Conservation (phyloP, 2,888 invertebrate genomes). For the Thysanoteuthis rhombus region DNA sequence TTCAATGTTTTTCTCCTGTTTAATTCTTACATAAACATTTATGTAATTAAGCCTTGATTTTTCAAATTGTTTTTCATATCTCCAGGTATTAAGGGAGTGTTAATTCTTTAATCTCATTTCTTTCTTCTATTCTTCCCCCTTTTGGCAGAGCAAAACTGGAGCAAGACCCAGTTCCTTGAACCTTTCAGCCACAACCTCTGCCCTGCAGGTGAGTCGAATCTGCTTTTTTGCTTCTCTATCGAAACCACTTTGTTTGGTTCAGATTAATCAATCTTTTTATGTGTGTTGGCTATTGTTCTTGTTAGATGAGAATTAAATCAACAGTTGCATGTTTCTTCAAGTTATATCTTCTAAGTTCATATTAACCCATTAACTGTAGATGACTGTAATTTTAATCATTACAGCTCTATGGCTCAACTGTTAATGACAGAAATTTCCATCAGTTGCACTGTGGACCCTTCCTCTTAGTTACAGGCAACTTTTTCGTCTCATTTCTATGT, state of each 20-base stretch:
- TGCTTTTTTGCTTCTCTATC: background rate
- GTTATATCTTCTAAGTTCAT: background rate
- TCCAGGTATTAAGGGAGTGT: background rate
- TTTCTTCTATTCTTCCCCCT: slow-evolving; percentile 32
- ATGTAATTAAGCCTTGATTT: background rate
- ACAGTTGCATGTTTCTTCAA: background rate
- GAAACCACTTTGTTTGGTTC: background rate
- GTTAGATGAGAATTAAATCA: background rate
- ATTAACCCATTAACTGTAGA: too few relatives aligned
- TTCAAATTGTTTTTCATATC: background rate
- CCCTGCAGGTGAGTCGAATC: slow-evolving; percentile 60
- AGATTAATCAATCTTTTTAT: background rate
- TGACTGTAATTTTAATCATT: too few relatives aligned
- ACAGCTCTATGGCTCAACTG: too few relatives aligned
- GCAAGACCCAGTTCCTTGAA: slow-evolving; percentile 59
- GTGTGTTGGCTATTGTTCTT: background rate
- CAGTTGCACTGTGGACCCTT: too few relatives aligned
- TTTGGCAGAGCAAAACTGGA: slow-evolving; percentile 51
- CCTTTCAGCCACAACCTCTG: slow-evolving; percentile 60
- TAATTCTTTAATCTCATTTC: slow-evolving; percentile 27
- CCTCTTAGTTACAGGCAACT: too few relatives aligned
- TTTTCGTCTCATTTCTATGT: too few relatives aligned
- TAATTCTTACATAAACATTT: background rate
- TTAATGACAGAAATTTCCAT: too few relatives aligned
- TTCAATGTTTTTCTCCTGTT: background rate